Evolutionary conservation across 2,113 vertebrate species (phyloP), one percentile per base, ranked within the genome.

Genomic region (Strix aluco): DNA sequence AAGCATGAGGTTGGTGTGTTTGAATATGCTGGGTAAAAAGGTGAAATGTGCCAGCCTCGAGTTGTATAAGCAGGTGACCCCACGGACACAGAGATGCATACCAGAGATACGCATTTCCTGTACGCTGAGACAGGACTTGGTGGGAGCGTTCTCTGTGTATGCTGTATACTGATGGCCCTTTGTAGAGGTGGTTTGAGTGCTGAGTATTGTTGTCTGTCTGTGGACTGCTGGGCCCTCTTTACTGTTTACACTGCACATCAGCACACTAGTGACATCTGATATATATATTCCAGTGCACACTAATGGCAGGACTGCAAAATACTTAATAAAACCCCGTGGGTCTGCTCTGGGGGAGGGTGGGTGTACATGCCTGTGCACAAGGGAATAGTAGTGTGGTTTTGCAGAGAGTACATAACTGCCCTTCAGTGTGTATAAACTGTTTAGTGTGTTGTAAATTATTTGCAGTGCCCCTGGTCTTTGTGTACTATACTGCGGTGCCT

Each of bases 51-150:
- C 27, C 51, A 54, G 70, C 72, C 6, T 7, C 54, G 58, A 13
- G 49, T 5, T 58, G n/a, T 71, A 17, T 27, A 34, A 10, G 67
- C 40, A 42, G 72, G 46, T 44, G 59, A 15, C 30, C 0, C 38
- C 26, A 2, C 5, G 71, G 44, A 9, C 2, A 6, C 73, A 71
- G 67, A 67, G 16, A 78, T 27, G 27, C 5, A 0, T 1, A 26
- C 25, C 21, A 34, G 74, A 8, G 78, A 7, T 0, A 1, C 0
- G 1, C 6, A 2, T 29, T 46, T 34, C 7, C 13, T 34, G 18
- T 9, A 11, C 38, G 49, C 52, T 27, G 5, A 2, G 55, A 1
- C 62, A 17, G 44, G 55, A 13, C 55, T 30, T 36, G 32, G 46
- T 2, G 3, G 32, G 40, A 22, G 38, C 0, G 0, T 13, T 26